Evolutionary conservation across 2,888 invertebrate species (phyloP), one percentile per base, ranked within the genome.

Genomic region (Crossocerus cetratus): DNA sequence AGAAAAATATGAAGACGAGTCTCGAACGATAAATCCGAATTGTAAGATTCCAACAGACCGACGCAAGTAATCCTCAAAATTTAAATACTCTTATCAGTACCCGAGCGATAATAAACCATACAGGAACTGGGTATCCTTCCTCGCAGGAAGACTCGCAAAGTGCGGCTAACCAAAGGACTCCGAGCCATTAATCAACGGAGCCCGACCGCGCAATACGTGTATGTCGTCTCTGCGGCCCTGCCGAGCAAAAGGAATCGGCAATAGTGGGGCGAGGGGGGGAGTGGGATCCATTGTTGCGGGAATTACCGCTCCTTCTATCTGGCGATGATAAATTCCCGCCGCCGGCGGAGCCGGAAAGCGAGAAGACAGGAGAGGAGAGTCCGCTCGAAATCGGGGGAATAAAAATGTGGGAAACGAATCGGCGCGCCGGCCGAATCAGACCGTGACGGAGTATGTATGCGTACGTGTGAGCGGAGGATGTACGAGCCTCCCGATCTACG

Each of bases 351-450:
- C 45, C 45, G 16, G 45, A 23, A 43, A 64, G 64, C 49, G 45
- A 23, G 44, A 58, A 59, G n/a, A 59, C 11, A 42, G 18, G 21
- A n/a, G n/a, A n/a, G 23, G 22, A n/a, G 58, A 3, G 11, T 23
- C 42, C 14, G 20, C 53, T 44, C 57, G 67, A 61, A 72, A 69
- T 69, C 64, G 74, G 44, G 76, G 70, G 73, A 69, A 71, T 76
- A 74, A 76, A 74, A 77, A 73, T 64, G 70, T 74, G 74, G 75
- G 65, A 75, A 79, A 68, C 65, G 78, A 67, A 77, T 72, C 61
- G 70, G 55, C 71, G 72, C 54, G 43, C 69, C 65, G 62, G 61
- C 65, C 21, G 82, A 82, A 82, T 82, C 78, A 82, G 81, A 82
- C 80, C 81, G 82, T 82, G 82, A 81, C 79, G 63, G 64, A 75